Evolutionary conservation across 2,797 vertebrate species (phyloP).

Genomic region (Cryptoprocta ferox): DNA sequence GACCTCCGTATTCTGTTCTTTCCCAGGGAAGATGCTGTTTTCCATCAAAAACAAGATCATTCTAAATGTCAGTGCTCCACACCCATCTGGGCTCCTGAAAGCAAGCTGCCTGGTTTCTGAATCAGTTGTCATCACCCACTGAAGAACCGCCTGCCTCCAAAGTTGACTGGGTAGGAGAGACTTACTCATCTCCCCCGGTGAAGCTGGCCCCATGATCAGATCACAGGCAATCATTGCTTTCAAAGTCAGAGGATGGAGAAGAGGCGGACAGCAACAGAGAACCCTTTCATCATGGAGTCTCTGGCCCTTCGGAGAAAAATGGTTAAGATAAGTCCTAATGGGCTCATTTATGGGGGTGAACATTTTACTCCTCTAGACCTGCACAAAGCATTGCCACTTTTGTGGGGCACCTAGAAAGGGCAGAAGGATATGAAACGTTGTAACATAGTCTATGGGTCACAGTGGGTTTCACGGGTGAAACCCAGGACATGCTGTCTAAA

Average conservation of each 20-base stretch:
- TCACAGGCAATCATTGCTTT: neutral
- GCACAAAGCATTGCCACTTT: fast-evolving
- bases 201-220: neutral
- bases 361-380: neutral
- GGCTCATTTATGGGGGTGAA: neutral
- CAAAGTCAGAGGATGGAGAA: neutral
- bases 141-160: neutral
- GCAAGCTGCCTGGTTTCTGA: slow-evolving; percentile 63
- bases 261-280: neutral
- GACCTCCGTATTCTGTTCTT: neutral
- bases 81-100: slow-evolving; percentile 68
- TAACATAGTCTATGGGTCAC: neutral
- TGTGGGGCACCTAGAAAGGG: neutral
- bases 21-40: slow-evolving; percentile 25
- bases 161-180: neutral
- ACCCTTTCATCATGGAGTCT: neutral
- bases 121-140: slow-evolving; percentile 53
- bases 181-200: fast-evolving
- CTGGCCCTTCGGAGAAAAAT: neutral
- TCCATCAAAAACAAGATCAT: slow-evolving; percentile 47
- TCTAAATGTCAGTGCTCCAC: slow-evolving; percentile 63
- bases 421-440: neutral
- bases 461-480: neutral
- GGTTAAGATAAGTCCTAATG: neutral
- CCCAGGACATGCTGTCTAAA: fast-evolving